Evolutionary conservation across 2,888 invertebrate genomes (phyloP), one percentile per base, ranked within the genome.

Genomic region (Nezara viridula): DNA sequence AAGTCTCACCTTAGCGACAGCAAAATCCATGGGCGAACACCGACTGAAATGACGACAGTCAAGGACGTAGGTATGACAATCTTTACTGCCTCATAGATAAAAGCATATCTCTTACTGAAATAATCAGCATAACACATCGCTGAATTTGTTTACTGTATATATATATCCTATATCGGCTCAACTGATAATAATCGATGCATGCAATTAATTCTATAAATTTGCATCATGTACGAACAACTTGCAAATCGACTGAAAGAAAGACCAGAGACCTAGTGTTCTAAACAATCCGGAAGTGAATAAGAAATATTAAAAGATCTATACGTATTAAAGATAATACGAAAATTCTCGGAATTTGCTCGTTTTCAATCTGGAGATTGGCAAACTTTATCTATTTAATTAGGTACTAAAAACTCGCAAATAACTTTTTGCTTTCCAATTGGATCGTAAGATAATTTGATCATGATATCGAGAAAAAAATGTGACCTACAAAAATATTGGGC

Each of bases 11-110:
- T 73, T 37, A 73, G 37, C 32, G 32, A 37, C 66, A 73, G 37
- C 37, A 5, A 60, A 16, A 60, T 27, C 14, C 66, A 73, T 73
- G 66, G 37, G 19, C 32, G 66, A 73, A 73, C 32, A 73, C 60
- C 37, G 37, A 73, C 66, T 73, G 66, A 73, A 73, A 73, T 73
- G 66, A 73, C 66, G 66, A 21, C 6, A 37, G 6, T 37, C 66
- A 73, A 73, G 66, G 66, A 32, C 66, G 66, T 32, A 37, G 3
- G 37, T 19, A 73, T 37, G 37, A 73, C 66, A 73, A 73, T 73
- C 66, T 73, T 32, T 73, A 73, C 66, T 73, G 60, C 66, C 37
- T 73, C 32, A 37, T 73, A 73, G 66, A 73, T 73, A 73, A 73
- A 27, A 73, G 66, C 6, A 37, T 73, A 73, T 73, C 66, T 73